Conservation (phyloP, 1,140 invertebrate genomes). For the Lepidurus couesii region DNA sequence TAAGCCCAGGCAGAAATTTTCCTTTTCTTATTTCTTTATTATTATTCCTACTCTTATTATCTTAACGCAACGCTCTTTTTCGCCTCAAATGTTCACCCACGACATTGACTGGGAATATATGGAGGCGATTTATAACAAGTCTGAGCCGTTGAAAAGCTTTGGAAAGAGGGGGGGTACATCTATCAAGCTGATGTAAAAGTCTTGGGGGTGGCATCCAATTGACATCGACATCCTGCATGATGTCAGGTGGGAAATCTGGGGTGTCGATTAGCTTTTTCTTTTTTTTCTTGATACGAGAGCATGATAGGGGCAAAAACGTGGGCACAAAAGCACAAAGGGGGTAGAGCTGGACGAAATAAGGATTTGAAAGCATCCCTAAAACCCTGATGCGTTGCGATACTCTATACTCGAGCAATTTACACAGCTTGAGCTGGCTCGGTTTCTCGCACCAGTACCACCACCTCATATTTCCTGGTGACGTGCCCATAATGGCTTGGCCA, state of each 20-base stretch:
- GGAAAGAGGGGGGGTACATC: neutral
- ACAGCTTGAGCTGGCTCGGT: slow-evolving; percentile 12
- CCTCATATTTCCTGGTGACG: slow-evolving; percentile 17
- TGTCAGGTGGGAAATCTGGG: slow-evolving; percentile 20
- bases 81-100: no score
- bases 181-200: neutral
- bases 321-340: neutral
- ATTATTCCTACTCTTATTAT: no score
- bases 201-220: neutral
- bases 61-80: no score
- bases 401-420: neutral
- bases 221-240: slow-evolving; percentile 9
- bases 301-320: neutral
- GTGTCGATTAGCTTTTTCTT: slow-evolving; percentile 5
- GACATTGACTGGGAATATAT: neutral
- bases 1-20: no score
- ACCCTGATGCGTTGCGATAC: slow-evolving; percentile 1
- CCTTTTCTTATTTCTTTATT: no score
- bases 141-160: neutral
- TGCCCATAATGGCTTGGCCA: slow-evolving; percentile 18
- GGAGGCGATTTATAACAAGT: neutral
- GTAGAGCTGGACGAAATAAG: neutral
- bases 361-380: neutral
- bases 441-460: slow-evolving; percentile 9
- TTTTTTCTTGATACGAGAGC: neutral